A percentile compares a stretch with the other conserved stretches of the same genome.
phyloP scores from a whole-genome alignment of 2,113 vertebrate genomes.

The Megaceryle torquata region DNA sequence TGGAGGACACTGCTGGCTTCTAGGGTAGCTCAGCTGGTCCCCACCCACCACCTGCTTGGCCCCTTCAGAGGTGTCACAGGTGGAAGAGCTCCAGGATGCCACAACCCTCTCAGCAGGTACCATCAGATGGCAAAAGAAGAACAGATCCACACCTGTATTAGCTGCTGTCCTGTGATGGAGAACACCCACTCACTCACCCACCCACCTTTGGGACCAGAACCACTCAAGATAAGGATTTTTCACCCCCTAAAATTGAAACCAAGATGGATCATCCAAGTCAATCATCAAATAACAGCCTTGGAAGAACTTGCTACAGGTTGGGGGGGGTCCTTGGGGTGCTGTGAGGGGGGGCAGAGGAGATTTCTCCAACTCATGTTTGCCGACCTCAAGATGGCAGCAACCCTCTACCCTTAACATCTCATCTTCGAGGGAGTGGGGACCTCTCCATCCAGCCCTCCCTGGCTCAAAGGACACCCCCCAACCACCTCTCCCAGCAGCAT shows the following conservation, averaged over 20 bases:
- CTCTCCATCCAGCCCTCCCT: not conserved
- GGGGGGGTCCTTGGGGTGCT: not conserved
- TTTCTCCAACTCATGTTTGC: not conserved
- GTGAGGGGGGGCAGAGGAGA: not conserved
- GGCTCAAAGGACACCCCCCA: not conserved
- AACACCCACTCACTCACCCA: not conserved
- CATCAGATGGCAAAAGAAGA: not conserved
- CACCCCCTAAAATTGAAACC: not conserved
- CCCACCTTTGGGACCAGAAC: not conserved
- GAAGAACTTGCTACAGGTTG: not conserved
- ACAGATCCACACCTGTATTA: not conserved
- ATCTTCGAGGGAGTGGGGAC: not conserved
- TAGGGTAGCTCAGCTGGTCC: fast-evolving
- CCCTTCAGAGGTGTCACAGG: not conserved
- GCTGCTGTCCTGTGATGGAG: not conserved
- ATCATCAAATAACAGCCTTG: not conserved
- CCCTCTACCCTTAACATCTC: not conserved
- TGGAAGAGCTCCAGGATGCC: not conserved
- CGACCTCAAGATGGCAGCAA: conserved; percentile 26
- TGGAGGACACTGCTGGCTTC: not conserved
- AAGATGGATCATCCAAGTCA: not conserved
- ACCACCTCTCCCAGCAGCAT: not conserved
- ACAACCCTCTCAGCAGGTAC: not conserved
- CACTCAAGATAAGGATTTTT: not conserved
- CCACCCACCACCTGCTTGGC: not conserved